Base-by-base conservation (phyloP, 2,888 invertebrate genomes). In the Agrotis segetum region DNA sequence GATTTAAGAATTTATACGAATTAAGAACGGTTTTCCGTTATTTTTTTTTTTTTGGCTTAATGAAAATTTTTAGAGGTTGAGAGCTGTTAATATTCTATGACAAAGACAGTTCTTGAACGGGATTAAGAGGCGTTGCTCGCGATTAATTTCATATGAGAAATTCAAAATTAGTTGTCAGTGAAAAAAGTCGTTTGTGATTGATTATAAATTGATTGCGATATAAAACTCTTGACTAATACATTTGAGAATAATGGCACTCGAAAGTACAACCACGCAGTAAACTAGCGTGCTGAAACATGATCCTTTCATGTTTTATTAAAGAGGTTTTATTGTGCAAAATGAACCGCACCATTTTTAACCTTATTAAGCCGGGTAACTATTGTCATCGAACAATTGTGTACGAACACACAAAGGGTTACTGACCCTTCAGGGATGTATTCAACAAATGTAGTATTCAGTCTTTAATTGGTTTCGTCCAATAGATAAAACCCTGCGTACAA, bases 381-480 rank as follows among this genome's bases (percentile, higher is more conserved):
- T 74, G 67, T 74, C 55, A 47, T 50, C 53, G 61, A 61, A 50
- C 55, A 40, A 58, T 67, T 50, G 74, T 68, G 55, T 58, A 61
- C 40, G 46, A 56, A 40, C 58, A 60, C 21, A 74, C 60, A 74
- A 50, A 74, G 17, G 46, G 17, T 49, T 46, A 46, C 34, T 74
- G 56, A 68, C 50, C 49, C 55, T 74, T 56, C 50, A 46, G 68
- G 34, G 56, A 74, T 46, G 74, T 74, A 67, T 73, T 74, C 68
- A 74, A 64, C 50, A 53, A 63, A 74, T 75, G 60, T 71, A 65
- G 63, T 59, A 64, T 3, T 49, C n/a, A 61, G 52, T 24, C 40
- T 60, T 65, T 67, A 71, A 79, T 79, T 79, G 75, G 55, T 79
- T 78, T 56, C 44, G 53, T 74, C 29, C 60, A 40, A 62, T n/a